Conservation (phyloP, 2,113 vertebrate species). For the Chascanopsetta lugubris region DNA sequence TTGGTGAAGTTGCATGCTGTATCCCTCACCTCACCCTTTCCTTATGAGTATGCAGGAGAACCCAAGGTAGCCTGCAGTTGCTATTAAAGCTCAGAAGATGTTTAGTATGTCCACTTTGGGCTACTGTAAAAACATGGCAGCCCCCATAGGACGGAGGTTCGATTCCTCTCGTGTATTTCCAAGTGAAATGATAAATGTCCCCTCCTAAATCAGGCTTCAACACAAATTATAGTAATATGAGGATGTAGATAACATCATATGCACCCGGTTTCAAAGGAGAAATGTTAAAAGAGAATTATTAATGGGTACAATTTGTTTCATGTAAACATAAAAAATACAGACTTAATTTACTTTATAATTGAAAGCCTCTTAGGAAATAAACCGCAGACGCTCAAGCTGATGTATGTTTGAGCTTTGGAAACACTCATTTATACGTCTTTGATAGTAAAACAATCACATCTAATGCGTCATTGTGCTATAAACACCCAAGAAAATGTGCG, state of each 20-base stretch:
- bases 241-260: background rate
- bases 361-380: background rate
- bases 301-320: background rate
- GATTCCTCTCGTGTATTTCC: background rate
- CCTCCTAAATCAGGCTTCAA: background rate
- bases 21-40: no score
- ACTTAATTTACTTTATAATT: conserved; percentile 1
- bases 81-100: no score
- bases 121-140: no score
- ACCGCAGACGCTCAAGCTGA: background rate
- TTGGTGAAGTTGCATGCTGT: no score
- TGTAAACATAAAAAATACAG: background rate
- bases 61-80: no score
- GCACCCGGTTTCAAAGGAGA: background rate
- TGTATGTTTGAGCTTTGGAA: background rate
- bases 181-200: background rate
- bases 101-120: no score
- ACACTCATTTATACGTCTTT: no score
- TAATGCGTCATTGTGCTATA: background rate
- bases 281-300: conserved; percentile 1
- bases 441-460: no score
- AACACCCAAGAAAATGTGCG: background rate
- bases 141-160: no score
- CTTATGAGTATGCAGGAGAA: no score
- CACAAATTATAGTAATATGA: background rate